Evolutionary conservation across 2,797 vertebrate species (phyloP), one percentile per base, ranked within the genome.

Genomic region (Lutjanus campechanus): DNA sequence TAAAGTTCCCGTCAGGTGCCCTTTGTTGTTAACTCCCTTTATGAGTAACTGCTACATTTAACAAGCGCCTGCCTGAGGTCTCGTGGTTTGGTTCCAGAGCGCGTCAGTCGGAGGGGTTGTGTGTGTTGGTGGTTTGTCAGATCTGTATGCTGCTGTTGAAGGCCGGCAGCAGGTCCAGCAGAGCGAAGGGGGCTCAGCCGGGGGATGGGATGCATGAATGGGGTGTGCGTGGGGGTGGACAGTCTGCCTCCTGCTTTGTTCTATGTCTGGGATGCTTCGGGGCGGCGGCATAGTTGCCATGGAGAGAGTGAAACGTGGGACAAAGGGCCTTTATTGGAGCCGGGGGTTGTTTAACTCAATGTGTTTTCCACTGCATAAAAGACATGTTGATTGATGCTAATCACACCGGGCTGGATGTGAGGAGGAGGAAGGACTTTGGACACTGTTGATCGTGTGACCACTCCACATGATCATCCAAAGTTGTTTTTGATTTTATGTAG

Each of bases 261-360:
- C 89, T 83, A 81, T 87, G 93, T 94, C 93, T 95, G 90, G 93
- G 95, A 96, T 96, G 94, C 94, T 96, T 94, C 55, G 73, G 91
- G 90, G 79, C 55, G 79, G 88, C 82, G 66, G 86, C 87, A 81
- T 82, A 77, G 96, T 96, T 96, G 91, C 95, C 93, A 96, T 96
- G 95, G 96, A 87, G 91, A 94, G 90, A 87, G 86, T 87, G 91
- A 92, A 89, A 91, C 17, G 65, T 73, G 58, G 91, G 81, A 96
- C 93, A 96, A 96, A 94, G 76, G 90, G 87, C 70, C 85, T 95
- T 96, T 96, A 93, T 94, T 81, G 61, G 87, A 85, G 78, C 86
- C 67, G 44, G 83, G 84, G 93, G 91, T 91, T 96, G 95, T 95
- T 96, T 96, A 96, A 96, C 93, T 83, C 89, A 16, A 71, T 86